phyloP scores from a whole-genome alignment of 2,888 invertebrate genomes.

The Polyploca ridens region DNA sequence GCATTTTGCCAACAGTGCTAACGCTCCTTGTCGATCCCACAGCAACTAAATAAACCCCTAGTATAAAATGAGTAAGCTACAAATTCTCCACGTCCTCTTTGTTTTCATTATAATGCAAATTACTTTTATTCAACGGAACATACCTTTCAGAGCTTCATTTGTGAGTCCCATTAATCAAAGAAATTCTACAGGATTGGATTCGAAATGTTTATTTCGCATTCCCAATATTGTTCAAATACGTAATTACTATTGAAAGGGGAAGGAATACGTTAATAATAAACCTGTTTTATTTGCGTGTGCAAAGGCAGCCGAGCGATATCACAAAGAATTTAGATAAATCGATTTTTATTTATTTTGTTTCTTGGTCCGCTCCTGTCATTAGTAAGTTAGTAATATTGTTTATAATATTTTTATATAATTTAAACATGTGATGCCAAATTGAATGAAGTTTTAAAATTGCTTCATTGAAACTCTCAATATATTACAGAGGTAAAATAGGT shows the following conservation, averaged over 20 bases:
- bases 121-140: conserved; percentile 40
- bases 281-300: conserved; percentile 22
- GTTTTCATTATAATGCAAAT: conserved; percentile 49
- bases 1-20: conserved; percentile 50
- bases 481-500: too few relatives aligned
- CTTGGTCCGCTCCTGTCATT: background rate
- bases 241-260: conserved; percentile 34
- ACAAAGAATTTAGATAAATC: conserved; percentile 17
- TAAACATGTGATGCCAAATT: too few relatives aligned
- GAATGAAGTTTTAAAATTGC: too few relatives aligned
- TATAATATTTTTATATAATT: too few relatives aligned
- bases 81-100: conserved; percentile 29
- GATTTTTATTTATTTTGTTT: background rate
- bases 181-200: conserved; percentile 35
- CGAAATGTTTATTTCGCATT: conserved; percentile 29
- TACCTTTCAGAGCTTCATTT: conserved; percentile 30
- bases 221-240: conserved; percentile 28
- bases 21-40: conserved; percentile 36
- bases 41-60: conserved; percentile 39
- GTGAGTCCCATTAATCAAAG: conserved; percentile 44
- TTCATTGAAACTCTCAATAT: too few relatives aligned
- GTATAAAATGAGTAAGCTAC: conserved; percentile 17
- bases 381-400: too few relatives aligned
- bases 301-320: background rate
- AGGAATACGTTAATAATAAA: conserved; percentile 30